These are phyloP conservation scores for Aphelinus atriplicis DNA, from an alignment of 1,140 invertebrate genomes.

Conservation along the genomic window DNA sequence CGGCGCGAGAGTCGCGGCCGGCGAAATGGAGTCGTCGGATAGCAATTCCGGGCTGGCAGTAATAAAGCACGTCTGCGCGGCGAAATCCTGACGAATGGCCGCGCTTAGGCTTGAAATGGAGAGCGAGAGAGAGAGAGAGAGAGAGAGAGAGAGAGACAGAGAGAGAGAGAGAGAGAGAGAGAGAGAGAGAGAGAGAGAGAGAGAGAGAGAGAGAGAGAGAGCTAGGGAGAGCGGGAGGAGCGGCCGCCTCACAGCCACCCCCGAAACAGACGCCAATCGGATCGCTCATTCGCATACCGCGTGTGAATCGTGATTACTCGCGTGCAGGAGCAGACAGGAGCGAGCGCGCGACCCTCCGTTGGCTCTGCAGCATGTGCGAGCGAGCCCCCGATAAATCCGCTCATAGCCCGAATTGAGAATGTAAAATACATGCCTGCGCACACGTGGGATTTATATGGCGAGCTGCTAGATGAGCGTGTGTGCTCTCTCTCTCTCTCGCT, in stretches of 20 bases:
- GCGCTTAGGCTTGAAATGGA: slow-evolving; percentile 68
- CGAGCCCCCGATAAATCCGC: background rate
- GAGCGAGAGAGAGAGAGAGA: slow-evolving; percentile 48
- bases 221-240: too few species aligned
- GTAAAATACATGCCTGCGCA: slow-evolving; percentile 51
- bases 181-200: slow-evolving; percentile 26
- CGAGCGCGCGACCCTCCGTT: too few species aligned
- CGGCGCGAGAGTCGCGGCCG: slow-evolving; percentile 43
- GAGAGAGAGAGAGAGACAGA: too few species aligned
- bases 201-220: too few species aligned
- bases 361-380: background rate
- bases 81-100: slow-evolving; percentile 68
- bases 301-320: slow-evolving; percentile 19
- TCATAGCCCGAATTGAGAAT: slow-evolving; percentile 59
- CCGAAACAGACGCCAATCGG: slow-evolving; percentile 12
- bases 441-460: slow-evolving; percentile 14
- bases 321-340: too few species aligned
- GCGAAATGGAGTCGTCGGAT: slow-evolving; percentile 68
- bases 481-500: too few species aligned
- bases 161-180: too few species aligned
- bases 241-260: too few species aligned
- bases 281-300: slow-evolving; percentile 20
- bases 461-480: background rate
- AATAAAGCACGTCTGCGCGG: slow-evolving; percentile 68
- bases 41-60: slow-evolving; percentile 66